These are phyloP conservation scores for Hermetia illucens DNA, from an alignment of 1,140 invertebrate genomes.

Conservation along the genomic window DNA sequence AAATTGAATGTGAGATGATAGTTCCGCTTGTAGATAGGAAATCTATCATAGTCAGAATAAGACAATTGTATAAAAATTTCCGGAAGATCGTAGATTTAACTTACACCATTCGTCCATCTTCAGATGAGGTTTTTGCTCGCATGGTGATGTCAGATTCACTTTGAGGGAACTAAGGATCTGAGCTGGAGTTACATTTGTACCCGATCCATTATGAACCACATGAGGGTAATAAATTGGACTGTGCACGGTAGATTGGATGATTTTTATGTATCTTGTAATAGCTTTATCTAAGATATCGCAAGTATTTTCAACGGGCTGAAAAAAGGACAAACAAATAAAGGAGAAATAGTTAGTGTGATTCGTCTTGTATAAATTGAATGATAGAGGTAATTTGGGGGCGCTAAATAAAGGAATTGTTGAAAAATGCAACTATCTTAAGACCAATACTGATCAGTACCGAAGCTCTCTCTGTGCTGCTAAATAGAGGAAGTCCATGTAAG, in stretches of 20 bases:
- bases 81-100: constrained; percentile 16
- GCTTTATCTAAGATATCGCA: constrained; percentile 26
- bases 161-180: constrained; percentile 18
- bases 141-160: constrained; percentile 37
- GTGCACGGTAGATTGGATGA: constrained; percentile 7
- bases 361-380: no score
- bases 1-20: constrained; percentile 37
- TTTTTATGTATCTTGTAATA: constrained; percentile 21
- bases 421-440: no score
- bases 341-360: no score
- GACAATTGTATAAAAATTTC: constrained; percentile 20
- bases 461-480: no score
- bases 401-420: no score
- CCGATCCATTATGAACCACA: neutral
- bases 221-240: constrained; percentile 3
- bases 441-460: no score
- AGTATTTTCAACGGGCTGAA: constrained; percentile 9
- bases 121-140: constrained; percentile 42
- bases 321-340: constrained; percentile 1
- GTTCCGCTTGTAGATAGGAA: constrained; percentile 10
- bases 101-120: constrained; percentile 60
- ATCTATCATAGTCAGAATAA: no score
- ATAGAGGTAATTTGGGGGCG: no score
- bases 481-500: no score
- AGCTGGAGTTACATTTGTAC: no score